A percentile compares a stretch with the other conserved stretches of the same genome.
These are phyloP conservation scores for Drosophila phalerata DNA, from an alignment of 2,888 invertebrate genomes.

Conservation along the genomic window DNA sequence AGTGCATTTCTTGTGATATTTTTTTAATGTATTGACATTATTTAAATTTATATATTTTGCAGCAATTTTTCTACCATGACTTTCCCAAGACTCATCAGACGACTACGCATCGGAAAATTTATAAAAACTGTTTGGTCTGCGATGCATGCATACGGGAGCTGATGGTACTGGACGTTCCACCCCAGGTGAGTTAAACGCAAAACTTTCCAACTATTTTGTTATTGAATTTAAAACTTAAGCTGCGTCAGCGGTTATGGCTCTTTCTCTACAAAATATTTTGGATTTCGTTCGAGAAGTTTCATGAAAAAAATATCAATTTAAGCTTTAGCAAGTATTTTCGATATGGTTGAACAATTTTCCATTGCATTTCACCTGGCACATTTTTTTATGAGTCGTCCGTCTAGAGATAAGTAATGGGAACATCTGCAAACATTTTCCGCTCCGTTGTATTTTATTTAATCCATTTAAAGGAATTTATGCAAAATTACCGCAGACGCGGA, in stretches of 20 bases:
- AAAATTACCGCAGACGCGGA: constrained; percentile 21
- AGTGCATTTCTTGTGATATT: background rate
- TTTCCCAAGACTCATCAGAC: constrained; percentile 85
- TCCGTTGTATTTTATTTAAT: constrained; percentile 54
- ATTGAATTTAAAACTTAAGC: constrained; percentile 45
- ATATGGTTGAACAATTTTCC: constrained; percentile 45
- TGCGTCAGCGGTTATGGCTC: constrained; percentile 12
- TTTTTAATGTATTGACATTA: background rate
- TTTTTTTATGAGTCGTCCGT: constrained; percentile 9
- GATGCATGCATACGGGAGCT: constrained; percentile 86
- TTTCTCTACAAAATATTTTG: constrained; percentile 6
- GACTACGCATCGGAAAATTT: constrained; percentile 85
- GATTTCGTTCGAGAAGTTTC: constrained; percentile 9
- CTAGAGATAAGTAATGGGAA: constrained; percentile 30
- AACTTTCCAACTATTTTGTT: constrained; percentile 23
- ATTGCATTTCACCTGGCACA: constrained; percentile 34
- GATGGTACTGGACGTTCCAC: constrained; percentile 86
- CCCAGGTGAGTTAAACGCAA: constrained; percentile 82
- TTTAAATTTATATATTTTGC: constrained; percentile 27
- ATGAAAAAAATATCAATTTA: constrained; percentile 6
- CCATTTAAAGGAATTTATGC: constrained; percentile 52
- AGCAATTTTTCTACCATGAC: constrained; percentile 86
- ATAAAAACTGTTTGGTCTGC: constrained; percentile 86
- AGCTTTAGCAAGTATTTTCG: constrained; percentile 11
- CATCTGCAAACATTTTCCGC: constrained; percentile 23